Evolutionary conservation across 2,888 invertebrate genomes (phyloP), one percentile per base, ranked within the genome.

Genomic region (Dasysyrphus albostriatus): DNA sequence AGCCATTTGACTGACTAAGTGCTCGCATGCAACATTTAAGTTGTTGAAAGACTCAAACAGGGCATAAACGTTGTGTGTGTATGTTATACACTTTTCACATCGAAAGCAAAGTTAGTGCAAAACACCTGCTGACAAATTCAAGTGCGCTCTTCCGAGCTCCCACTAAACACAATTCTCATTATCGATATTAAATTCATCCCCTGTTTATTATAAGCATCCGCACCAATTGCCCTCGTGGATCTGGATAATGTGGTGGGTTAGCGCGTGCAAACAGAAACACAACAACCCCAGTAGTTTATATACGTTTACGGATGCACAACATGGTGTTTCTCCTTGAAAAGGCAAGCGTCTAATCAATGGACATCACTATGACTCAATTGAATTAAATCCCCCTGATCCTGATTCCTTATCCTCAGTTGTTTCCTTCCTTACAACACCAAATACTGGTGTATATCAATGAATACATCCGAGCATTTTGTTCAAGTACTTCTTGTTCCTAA

Each of bases 91-190:
- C 16, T 39, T 65, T 72, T 12, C 42, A 49, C 49, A 49, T 67
- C 67, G 24, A 70, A 76, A 80, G 77, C 73, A 85, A 87, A 87
- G 87, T 87, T 87, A 87, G 87, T 90, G 90, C 90, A 90, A 89
- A 90, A 90, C 92, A 92, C 92, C 92, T 92, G 92, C 92, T 92
- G 92, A 91, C 92, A 92, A 92, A 91, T 91, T 92, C 90, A 91
- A 92, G 92, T 92, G 91, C 90, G 89, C 82, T 88, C 89, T 88
- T 83, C 83, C 75, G 83, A 88, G 85, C 88, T 84, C 72, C 70
- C 70, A 78, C 82, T 83, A 78, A 87, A 87, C 87, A 79, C 83
- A 83, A 87, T 74, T 78, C 87, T 88, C 84, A 88, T 88, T 88
- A 85, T 84, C 76, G 79, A 84, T 84, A 88, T 88, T 84, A 88